A percentile compares a stretch with the other conserved stretches of the same genome.
phyloP scores from a whole-genome alignment of 2,888 invertebrate species.

The Synergus japonicus region DNA sequence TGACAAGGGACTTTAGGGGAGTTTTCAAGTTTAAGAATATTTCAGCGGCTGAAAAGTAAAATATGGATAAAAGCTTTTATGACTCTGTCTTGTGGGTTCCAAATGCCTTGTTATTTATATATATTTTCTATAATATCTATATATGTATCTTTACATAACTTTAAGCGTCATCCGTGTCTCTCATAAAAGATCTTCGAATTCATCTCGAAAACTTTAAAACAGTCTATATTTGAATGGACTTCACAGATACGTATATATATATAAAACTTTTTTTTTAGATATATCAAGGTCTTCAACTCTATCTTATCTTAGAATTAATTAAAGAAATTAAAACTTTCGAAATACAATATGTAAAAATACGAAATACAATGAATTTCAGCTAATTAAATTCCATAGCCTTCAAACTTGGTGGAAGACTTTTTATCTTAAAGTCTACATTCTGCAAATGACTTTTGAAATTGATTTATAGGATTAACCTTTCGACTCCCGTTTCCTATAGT shows the following conservation, averaged over 20 bases:
- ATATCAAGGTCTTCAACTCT: too few species aligned
- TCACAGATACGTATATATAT: neutral
- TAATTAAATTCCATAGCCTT: too few species aligned
- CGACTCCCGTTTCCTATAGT: neutral
- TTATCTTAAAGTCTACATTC: too few species aligned
- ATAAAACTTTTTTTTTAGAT: neutral
- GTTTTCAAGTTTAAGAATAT: slow-evolving; percentile 16
- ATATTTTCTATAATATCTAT: too few species aligned
- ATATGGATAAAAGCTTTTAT: too few species aligned
- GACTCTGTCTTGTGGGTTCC: neutral
- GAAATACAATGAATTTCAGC: too few species aligned
- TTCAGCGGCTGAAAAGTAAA: neutral
- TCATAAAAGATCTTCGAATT: neutral
- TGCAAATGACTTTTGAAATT: too few species aligned
- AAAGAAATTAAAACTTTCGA: too few species aligned
- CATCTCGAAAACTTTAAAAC: neutral
- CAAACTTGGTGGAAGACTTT: too few species aligned
- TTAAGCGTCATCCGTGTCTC: neutral
- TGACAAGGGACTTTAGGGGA: slow-evolving; percentile 1
- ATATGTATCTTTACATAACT: neutral
- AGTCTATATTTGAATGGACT: too few species aligned
- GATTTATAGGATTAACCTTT: neutral
- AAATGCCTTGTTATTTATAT: neutral
- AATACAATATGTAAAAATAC: too few species aligned
- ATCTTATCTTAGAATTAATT: too few species aligned